These are phyloP conservation scores for Teinopalpus imperialis DNA, from an alignment of 2,888 invertebrate genomes.

Conservation along the genomic window DNA sequence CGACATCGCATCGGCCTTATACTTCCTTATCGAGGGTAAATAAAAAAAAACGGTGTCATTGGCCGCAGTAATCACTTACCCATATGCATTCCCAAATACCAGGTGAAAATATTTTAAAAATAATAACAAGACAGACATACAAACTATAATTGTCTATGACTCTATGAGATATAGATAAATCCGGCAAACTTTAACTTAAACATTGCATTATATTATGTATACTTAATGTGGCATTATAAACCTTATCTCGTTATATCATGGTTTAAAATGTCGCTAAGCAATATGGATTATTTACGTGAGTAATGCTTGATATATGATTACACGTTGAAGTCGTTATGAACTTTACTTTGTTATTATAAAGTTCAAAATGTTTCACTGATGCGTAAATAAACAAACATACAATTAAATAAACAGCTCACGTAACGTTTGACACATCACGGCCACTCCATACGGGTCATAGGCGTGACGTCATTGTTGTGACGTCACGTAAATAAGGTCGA, in stretches of 20 bases:
- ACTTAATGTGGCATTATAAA: conserved; percentile 1
- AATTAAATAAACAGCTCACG: conserved; percentile 9
- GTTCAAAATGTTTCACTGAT: neutral
- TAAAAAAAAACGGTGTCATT: too few species aligned
- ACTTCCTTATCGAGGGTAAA: too few species aligned
- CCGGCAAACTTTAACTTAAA: too few species aligned
- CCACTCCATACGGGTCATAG: neutral
- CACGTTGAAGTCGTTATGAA: too few species aligned
- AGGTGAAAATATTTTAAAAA: too few species aligned
- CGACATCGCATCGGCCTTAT: too few species aligned
- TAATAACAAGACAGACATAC: neutral
- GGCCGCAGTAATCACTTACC: too few species aligned
- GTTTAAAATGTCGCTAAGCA: neutral
- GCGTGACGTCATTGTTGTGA: conserved; percentile 10
- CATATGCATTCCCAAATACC: too few species aligned
- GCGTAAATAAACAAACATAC: neutral
- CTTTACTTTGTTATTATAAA: neutral
- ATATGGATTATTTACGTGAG: too few species aligned
- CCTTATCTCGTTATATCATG: neutral
- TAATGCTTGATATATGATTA: too few species aligned
- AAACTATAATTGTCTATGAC: conserved; percentile 1
- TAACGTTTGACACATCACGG: conserved; percentile 11
- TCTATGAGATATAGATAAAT: too few species aligned
- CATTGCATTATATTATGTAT: too few species aligned
- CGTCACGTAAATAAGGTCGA: neutral